These are phyloP conservation scores for Leptinotarsa tumamoca DNA, from an alignment of 2,888 invertebrate species.

Conservation along the genomic window DNA sequence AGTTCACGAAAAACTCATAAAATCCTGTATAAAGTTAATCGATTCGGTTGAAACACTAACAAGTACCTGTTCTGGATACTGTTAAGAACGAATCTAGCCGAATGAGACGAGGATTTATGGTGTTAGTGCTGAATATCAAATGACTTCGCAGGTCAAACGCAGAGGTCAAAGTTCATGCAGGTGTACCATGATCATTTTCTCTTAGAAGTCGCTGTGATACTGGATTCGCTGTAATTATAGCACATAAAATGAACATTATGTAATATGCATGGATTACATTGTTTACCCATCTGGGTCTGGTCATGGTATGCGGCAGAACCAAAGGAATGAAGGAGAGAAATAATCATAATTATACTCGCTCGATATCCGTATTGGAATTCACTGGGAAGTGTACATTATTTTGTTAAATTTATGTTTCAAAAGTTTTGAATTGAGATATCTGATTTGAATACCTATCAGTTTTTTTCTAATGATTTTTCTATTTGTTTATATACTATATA, in stretches of 20 bases:
- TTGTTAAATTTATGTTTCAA: no score
- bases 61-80: constrained; percentile 14
- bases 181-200: constrained; percentile 30
- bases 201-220: constrained; percentile 20
- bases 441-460: no score
- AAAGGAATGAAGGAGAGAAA: background rate
- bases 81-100: constrained; percentile 23
- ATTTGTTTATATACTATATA: no score
- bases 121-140: constrained; percentile 38
- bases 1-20: background rate
- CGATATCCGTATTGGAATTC: background rate
- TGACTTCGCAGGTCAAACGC: constrained; percentile 40
- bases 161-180: constrained; percentile 41
- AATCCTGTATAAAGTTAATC: background rate
- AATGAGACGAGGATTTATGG: constrained; percentile 18
- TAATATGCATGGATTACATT: constrained; percentile 18
- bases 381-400: no score
- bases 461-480: no score
- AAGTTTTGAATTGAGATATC: no score
- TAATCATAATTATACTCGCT: background rate
- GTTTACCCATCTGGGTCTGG: constrained; percentile 4
- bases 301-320: constrained; percentile 7
- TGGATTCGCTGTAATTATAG: constrained; percentile 19
- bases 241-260: constrained; percentile 20
- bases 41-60: background rate